A percentile compares a stretch with the other conserved stretches of the same genome.
phyloP scores from a whole-genome alignment of 2,888 invertebrate genomes.

The Xestia c-nigrum region DNA sequence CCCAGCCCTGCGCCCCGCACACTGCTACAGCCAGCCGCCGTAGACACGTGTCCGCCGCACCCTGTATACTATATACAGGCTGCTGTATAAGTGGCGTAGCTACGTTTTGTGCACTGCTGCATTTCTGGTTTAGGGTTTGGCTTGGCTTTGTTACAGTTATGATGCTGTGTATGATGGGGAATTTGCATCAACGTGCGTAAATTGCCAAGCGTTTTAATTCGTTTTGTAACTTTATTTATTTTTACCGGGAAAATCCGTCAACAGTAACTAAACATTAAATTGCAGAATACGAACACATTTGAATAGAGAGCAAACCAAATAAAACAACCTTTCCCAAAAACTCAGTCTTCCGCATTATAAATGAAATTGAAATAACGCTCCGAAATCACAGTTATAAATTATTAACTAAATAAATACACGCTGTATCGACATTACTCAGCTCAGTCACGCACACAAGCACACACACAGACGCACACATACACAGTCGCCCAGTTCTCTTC shows the following conservation, averaged over 20 bases:
- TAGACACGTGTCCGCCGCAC: slow-evolving; percentile 82
- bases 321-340: slow-evolving; percentile 15
- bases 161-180: neutral
- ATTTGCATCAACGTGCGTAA: neutral
- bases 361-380: slow-evolving; percentile 33
- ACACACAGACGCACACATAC: slow-evolving; percentile 67
- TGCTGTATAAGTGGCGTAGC: slow-evolving; percentile 61
- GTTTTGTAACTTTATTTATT: neutral
- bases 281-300: neutral
- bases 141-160: neutral
- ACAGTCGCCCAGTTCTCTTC: slow-evolving; percentile 73
- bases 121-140: slow-evolving; percentile 42
- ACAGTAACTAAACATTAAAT: neutral
- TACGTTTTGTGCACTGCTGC: slow-evolving; percentile 62
- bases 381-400: slow-evolving; percentile 42
- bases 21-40: slow-evolving; percentile 62
- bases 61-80: slow-evolving; percentile 67
- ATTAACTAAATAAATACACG: slow-evolving; percentile 65
- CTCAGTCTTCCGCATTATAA: slow-evolving; percentile 4
- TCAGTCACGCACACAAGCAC: slow-evolving; percentile 62
- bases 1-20: slow-evolving; percentile 55
- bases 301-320: neutral
- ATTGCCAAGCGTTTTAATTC: neutral
- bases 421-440: slow-evolving; percentile 70
- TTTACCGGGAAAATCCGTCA: neutral